Evolutionary conservation across 2,888 invertebrate genomes (phyloP), one percentile per base, ranked within the genome.

Genomic region (Choreutis nemorana): DNA sequence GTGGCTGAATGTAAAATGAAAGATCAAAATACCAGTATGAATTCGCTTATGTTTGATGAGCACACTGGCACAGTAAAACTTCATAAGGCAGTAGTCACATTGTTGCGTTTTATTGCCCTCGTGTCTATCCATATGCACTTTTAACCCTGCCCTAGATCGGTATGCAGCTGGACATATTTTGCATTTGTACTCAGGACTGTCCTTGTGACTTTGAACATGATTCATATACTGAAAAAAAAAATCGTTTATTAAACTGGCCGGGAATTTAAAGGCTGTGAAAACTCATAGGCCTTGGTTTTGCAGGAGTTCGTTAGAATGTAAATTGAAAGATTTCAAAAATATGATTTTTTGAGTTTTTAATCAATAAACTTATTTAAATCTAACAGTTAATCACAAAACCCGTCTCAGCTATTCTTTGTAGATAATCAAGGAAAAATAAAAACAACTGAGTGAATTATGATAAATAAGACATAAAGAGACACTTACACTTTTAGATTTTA

Each of bases 1-100:
- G n/a, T n/a, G n/a, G n/a, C n/a, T n/a, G n/a, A n/a, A n/a, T n/a
- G n/a, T n/a, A n/a, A n/a, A n/a, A n/a, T n/a, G n/a, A n/a, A n/a
- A n/a, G n/a, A n/a, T n/a, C n/a, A n/a, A 20, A 31, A 22, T 40
- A 70, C 81, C 81, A 22, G 81, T 81, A 35, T 81, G 81, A 14
- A 45, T 57, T 1, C 73, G 42, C 4, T 68, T 53, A 44, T 82
- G 81, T 35, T 72, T 64, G 28, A 60, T 55, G 6, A 80, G 53
- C 22, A 70, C 70, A 14, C 58, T 40, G 1, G 31, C 30, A 1
- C 61, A 52, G 37, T 59, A 73, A 40, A 80, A 82, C 21, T 51
- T 59, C 16, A 57, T 61, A 2, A 48, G 45, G 39, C 82, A 82
- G 39, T 44, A 60, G 35, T 71, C 63, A 44, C 82, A 82, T 22